phyloP scores from a whole-genome alignment of 2,888 invertebrate genomes.

The Halocaridina rubra region DNA sequence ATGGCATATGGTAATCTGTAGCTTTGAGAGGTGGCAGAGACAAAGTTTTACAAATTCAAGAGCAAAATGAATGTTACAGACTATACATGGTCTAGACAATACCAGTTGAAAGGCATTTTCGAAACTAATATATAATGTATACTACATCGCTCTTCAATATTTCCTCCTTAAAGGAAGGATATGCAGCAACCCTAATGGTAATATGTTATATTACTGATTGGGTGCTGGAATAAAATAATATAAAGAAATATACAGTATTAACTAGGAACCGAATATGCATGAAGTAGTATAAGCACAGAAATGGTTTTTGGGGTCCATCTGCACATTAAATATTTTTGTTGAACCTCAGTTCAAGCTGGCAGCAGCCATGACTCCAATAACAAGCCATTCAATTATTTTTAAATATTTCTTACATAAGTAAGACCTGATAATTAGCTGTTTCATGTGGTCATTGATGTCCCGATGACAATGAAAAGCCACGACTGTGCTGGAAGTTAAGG shows the following conservation, averaged over 20 bases:
- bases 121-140: neutral
- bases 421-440: neutral
- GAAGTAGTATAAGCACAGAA: neutral
- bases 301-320: neutral
- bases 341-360: no score
- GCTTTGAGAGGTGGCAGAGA: slow-evolving; percentile 39
- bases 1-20: no score
- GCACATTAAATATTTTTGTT: no score
- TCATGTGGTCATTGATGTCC: neutral
- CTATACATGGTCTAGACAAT: no score
- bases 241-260: neutral
- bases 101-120: neutral
- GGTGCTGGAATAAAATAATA: neutral
- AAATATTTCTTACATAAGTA: neutral
- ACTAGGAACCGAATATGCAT: neutral
- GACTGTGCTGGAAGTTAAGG: neutral
- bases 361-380: no score
- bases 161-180: neutral
- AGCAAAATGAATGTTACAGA: neutral
- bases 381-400: neutral
- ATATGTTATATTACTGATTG: neutral
- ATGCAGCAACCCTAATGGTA: slow-evolving; percentile 45
- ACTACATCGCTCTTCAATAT: neutral
- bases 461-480: neutral
- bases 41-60: neutral